phyloP scores from a whole-genome alignment of 1,140 invertebrate species.

The Heliconius hermathena region DNA sequence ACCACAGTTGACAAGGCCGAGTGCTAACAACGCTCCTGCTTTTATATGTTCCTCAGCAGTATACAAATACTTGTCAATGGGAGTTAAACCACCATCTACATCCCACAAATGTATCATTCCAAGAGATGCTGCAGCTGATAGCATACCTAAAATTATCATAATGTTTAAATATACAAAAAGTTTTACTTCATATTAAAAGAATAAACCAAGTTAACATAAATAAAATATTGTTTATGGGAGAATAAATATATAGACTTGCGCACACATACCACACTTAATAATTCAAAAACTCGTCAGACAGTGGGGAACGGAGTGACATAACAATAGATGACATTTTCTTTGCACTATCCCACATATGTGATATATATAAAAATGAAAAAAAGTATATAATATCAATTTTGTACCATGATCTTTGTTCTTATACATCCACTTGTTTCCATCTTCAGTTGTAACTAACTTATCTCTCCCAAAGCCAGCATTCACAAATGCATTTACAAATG shows the following conservation, averaged over 20 bases:
- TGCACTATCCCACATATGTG: too few relatives aligned
- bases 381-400: background rate
- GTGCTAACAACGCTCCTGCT: constrained; percentile 97
- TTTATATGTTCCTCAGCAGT: constrained; percentile 97
- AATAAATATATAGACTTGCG: too few relatives aligned
- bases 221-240: too few relatives aligned
- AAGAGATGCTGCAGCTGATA: constrained; percentile 98
- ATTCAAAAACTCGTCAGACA: too few relatives aligned
- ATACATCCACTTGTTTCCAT: constrained; percentile 99
- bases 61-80: constrained; percentile 99
- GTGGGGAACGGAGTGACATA: too few relatives aligned
- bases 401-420: constrained; percentile 98
- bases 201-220: too few relatives aligned
- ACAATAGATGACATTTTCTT: too few relatives aligned
- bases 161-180: background rate
- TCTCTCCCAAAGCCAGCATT: constrained; percentile 99
- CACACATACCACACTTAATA: too few relatives aligned
- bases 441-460: constrained; percentile 97
- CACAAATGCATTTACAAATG: constrained; percentile 99
- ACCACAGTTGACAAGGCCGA: constrained; percentile 99
- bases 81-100: constrained; percentile 98
- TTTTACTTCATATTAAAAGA: background rate
- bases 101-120: constrained; percentile 98
- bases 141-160: constrained; percentile 85
- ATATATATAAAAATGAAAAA: too few relatives aligned